Conservation (phyloP, 2,888 invertebrate genomes). For the Pecten maximus region DNA sequence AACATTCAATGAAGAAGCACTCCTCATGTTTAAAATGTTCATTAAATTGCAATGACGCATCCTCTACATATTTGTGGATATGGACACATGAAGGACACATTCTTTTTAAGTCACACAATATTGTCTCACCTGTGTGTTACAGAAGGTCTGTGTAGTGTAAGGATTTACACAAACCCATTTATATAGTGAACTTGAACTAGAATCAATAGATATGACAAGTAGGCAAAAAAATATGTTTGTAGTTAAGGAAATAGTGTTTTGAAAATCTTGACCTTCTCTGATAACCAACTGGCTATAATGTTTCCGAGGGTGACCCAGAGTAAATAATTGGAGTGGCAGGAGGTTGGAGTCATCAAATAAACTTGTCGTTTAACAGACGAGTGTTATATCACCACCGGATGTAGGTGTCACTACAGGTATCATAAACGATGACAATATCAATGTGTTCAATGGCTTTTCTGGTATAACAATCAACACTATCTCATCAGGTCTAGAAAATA, state of each 20-base stretch:
- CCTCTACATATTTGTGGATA: background rate
- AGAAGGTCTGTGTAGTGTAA: background rate
- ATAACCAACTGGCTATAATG: background rate
- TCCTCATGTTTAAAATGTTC: background rate
- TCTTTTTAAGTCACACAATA: background rate
- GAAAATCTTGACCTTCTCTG: background rate
- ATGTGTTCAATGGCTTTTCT: background rate
- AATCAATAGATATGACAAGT: background rate
- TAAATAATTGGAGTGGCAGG: background rate
- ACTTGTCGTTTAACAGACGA: background rate
- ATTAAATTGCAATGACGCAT: background rate
- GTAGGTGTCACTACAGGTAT: background rate
- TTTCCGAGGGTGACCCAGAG: background rate
- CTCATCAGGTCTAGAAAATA: background rate
- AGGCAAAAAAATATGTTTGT: constrained; percentile 1
- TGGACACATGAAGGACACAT: background rate
- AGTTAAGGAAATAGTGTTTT: constrained; percentile 19
- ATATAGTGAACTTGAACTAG: background rate
- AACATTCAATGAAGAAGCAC: too few species aligned
- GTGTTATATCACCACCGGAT: background rate
- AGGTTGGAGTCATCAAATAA: constrained; percentile 3
- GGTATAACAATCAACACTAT: background rate
- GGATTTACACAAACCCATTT: background rate
- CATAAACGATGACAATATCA: background rate
- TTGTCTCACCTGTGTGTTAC: background rate